These are phyloP conservation scores for Mesorhabditis belari DNA, from an alignment of 2,888 invertebrate species.

Conservation along the genomic window DNA sequence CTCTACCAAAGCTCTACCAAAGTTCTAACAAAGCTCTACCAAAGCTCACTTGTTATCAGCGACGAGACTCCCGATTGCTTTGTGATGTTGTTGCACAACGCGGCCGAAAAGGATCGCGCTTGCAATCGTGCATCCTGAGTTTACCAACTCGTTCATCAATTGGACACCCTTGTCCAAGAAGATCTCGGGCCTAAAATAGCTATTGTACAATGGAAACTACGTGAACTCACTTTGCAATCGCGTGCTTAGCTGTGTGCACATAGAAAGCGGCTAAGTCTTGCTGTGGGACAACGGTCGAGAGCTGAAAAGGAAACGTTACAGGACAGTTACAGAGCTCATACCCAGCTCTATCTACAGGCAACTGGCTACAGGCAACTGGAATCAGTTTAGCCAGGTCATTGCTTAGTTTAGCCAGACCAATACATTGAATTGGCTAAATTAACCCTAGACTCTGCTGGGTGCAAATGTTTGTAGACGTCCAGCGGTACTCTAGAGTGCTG, in stretches of 20 bases:
- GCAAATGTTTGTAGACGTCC: no score
- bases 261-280: conserved; percentile 46
- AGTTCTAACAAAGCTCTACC: neutral
- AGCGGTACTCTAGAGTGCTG: no score
- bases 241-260: conserved; percentile 35
- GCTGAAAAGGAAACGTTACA: conserved; percentile 5
- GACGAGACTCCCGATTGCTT: conserved; percentile 10
- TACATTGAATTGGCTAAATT: neutral
- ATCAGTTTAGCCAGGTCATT: no score
- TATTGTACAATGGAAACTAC: neutral
- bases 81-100: conserved; percentile 18
- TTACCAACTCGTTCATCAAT: conserved; percentile 19
- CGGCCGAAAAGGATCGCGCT: conserved; percentile 18
- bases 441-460: no score
- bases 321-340: no score
- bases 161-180: conserved; percentile 22
- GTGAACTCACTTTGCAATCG: conserved; percentile 25
- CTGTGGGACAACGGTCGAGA: conserved; percentile 6
- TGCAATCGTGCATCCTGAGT: conserved; percentile 28
- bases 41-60: conserved; percentile 16
- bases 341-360: no score
- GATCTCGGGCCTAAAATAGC: conserved; percentile 7
- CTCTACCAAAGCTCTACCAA: no score
- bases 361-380: no score
- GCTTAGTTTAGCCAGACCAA: no score